These are phyloP conservation scores for Sapajus apella DNA, from an alignment of 2,113 vertebrate species.

Conservation along the genomic window DNA sequence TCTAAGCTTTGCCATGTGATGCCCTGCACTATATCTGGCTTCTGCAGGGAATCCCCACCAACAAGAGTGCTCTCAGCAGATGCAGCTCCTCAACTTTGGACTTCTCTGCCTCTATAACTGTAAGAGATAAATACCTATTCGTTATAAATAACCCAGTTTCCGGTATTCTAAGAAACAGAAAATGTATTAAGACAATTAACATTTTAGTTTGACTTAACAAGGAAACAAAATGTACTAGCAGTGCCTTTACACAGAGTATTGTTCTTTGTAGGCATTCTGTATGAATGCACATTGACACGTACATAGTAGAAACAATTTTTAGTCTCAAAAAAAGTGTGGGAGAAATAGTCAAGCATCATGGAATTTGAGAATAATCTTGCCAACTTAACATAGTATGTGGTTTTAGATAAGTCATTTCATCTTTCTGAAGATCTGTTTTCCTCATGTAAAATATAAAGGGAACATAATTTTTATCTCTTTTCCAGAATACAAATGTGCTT, in stretches of 20 bases:
- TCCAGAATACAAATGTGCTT: background rate
- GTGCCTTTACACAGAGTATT: background rate
- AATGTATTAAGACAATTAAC: background rate
- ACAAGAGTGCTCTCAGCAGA: background rate
- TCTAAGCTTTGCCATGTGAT: background rate
- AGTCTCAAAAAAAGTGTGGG: background rate
- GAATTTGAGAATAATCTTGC: background rate
- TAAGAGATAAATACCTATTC: background rate
- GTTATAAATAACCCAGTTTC: background rate
- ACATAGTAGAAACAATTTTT: background rate
- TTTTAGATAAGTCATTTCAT: constrained; percentile 7
- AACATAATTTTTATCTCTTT: background rate
- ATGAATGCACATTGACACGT: background rate
- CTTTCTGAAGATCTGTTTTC: background rate
- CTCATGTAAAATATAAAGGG: background rate
- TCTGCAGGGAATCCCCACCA: background rate
- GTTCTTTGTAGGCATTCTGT: background rate
- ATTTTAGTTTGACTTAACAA: constrained; percentile 22
- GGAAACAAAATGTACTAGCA: background rate
- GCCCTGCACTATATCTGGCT: background rate
- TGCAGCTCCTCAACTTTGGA: background rate
- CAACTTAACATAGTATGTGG: background rate
- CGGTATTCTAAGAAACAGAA: background rate
- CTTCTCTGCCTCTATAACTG: background rate
- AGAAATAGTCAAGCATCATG: background rate